phyloP scores from a whole-genome alignment of 2,113 vertebrate species.

The Upupa epops region DNA sequence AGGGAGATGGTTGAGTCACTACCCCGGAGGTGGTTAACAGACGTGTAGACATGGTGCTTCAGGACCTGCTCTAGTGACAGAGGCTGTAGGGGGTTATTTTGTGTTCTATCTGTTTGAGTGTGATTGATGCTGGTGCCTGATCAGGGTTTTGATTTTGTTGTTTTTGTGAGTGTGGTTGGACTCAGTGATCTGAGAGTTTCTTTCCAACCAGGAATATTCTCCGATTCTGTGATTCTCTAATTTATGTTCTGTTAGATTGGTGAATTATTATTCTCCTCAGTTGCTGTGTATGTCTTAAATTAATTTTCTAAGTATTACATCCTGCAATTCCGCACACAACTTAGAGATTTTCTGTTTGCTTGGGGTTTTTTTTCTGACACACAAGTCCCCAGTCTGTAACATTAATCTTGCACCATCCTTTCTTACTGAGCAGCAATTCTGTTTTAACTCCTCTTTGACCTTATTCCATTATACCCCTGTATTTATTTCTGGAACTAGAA shows the following conservation, averaged over 20 bases:
- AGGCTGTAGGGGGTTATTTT: no score
- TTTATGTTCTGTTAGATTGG: neutral
- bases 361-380: neutral
- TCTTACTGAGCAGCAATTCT: neutral
- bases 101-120: no score
- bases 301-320: neutral
- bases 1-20: no score
- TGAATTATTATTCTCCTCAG: neutral
- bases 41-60: no score
- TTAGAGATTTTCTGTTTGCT: neutral
- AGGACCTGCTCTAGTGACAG: no score
- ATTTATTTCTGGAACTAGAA: neutral
- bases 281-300: neutral
- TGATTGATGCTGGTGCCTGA: no score
- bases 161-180: no score
- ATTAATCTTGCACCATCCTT: neutral
- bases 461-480: neutral
- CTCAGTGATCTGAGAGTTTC: no score
- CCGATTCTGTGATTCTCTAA: no score
- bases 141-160: no score
- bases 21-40: no score
- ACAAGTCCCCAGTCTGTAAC: neutral
- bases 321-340: neutral
- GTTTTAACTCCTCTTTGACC: neutral
- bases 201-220: no score